Base-by-base conservation (phyloP, 2,888 invertebrate genomes). In the Lepidochrysops patricia region DNA sequence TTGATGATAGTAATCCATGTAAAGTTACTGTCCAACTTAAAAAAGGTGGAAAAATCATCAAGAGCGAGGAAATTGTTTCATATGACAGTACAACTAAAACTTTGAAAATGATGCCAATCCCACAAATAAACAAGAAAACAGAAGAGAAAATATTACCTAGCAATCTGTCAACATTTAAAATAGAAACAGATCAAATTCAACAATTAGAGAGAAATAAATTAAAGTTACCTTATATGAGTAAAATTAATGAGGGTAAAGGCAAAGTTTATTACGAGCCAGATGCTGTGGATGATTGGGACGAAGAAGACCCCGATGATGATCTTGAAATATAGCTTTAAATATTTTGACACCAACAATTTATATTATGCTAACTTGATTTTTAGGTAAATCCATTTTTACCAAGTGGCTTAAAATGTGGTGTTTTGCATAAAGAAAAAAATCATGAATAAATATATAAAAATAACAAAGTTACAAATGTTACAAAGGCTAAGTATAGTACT, bases 301-400 rank as follows among this genome's bases (percentile, higher is more conserved):
- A 95, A 72, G 96, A 96, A 81, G 95, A 96, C 82, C 96, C 96
- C 1, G 96, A 96, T 88, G 95, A 96, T 78, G 96, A 96, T 83
- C 86, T 96, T 63, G 92, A 94, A 61, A 34, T 57, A 57, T 50
- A 58, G 25, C 15, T 29, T 29, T 29, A 7, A 7, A 29, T 5
- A 6, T 7, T 5, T 29, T 29, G n/a, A n/a, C n/a, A n/a, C n/a
- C n/a, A n/a, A n/a, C n/a, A n/a, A n/a, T n/a, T n/a, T n/a, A n/a
- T n/a, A n/a, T n/a, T n/a, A n/a, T n/a, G n/a, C n/a, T n/a, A n/a
- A n/a, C n/a, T n/a, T n/a, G n/a, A n/a, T n/a, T n/a, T n/a, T n/a
- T n/a, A n/a, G n/a, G n/a, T n/a, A n/a, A n/a, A n/a, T n/a, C n/a
- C n/a, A n/a, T n/a, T n/a, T n/a, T n/a, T n/a, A n/a, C n/a, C n/a